phyloP scores from a whole-genome alignment of 2,797 vertebrate genomes.

The Falco columbarius region DNA sequence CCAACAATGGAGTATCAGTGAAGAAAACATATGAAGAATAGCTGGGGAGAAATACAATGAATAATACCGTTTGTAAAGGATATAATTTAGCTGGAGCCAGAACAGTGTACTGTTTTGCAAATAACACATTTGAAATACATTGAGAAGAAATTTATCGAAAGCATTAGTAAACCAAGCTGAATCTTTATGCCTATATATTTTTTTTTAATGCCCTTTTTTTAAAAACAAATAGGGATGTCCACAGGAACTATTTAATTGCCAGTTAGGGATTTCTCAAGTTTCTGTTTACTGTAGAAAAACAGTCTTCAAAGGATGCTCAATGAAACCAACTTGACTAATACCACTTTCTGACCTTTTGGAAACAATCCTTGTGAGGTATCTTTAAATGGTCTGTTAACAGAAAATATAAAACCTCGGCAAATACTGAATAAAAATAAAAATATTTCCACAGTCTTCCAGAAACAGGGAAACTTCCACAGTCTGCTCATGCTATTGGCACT shows the following conservation, averaged over 20 bases:
- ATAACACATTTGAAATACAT: neutral
- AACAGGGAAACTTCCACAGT: neutral
- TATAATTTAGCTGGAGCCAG: neutral
- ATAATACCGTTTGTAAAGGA: neutral
- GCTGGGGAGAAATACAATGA: neutral
- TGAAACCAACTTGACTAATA: constrained; percentile 22
- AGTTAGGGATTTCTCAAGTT: constrained; percentile 39
- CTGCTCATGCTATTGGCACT: neutral
- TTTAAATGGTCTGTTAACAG: neutral
- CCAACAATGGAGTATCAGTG: neutral
- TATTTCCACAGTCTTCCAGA: neutral
- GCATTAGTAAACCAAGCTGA: neutral
- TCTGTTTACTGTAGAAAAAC: constrained; percentile 29
- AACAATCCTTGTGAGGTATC: constrained; percentile 11
- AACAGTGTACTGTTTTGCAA: neutral
- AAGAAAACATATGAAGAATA: neutral
- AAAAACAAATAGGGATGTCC: neutral
- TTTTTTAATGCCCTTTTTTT: neutral
- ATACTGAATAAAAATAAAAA: neutral
- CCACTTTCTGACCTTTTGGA: constrained; percentile 44
- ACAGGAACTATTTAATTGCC: constrained; percentile 34
- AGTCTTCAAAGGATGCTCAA: neutral
- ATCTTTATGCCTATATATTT: neutral
- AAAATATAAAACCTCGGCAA: constrained; percentile 1
- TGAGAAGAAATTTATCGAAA: neutral